Conservation (phyloP, 23 tunicate genomes). For the Diplosoma virens region DNA sequence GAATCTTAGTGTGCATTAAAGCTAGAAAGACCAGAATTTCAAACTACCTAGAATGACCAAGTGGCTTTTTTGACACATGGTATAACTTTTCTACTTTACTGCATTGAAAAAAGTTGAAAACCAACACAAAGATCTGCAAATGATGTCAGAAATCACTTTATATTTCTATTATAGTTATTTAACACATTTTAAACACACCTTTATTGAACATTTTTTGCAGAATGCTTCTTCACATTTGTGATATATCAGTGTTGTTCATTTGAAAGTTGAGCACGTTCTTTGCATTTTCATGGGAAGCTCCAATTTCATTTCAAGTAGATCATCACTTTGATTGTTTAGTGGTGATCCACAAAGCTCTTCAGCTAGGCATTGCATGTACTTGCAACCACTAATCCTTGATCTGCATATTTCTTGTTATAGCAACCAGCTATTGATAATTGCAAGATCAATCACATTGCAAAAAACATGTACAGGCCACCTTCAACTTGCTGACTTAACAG, state of each 20-base stretch:
- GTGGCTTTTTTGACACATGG: conserved; percentile 20
- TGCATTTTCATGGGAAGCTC: conserved; percentile 2
- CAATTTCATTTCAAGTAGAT: background rate
- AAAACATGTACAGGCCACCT: no score
- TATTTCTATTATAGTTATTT: background rate
- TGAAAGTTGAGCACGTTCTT: conserved; percentile 18
- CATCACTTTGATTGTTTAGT: conserved; percentile 7
- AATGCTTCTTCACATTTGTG: background rate
- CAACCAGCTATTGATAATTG: no score
- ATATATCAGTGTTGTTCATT: background rate
- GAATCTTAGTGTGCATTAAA: no score
- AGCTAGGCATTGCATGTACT: conserved; percentile 19
- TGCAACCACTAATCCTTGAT: conserved; percentile 17
- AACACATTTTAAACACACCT: background rate
- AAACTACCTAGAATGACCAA: conserved; percentile 17
- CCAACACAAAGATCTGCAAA: conserved; percentile 3
- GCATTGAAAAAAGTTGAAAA: conserved; percentile 2
- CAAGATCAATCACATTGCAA: no score
- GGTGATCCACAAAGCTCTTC: conserved; percentile 20
- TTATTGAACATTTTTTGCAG: conserved; percentile 1
- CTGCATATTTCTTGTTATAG: no score
- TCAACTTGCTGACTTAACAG: no score
- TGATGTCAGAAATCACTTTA: conserved; percentile 1
- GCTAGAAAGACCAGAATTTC: conserved; percentile 1
- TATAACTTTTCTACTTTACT: background rate